These are phyloP conservation scores for Leptosomus discolor DNA, from an alignment of 2,113 vertebrate species.

Conservation along the genomic window DNA sequence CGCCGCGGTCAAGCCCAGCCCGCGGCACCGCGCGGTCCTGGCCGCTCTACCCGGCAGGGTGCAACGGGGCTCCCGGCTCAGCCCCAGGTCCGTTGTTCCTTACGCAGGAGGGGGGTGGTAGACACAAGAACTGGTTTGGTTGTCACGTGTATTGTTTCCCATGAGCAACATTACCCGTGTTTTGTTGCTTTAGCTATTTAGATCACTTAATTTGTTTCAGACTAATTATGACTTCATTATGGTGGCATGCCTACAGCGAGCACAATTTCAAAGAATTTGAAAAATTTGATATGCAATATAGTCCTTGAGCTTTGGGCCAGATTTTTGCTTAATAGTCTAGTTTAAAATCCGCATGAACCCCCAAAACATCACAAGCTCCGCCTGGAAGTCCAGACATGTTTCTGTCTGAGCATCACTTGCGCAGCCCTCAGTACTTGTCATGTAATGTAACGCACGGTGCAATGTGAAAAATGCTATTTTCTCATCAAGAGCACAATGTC, in stretches of 20 bases:
- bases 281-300: not conserved
- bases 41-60: not conserved
- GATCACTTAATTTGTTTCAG: not conserved
- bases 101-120: not conserved
- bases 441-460: not conserved
- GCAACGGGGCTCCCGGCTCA: not conserved
- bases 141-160: not conserved
- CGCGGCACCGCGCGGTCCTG: accelerated
- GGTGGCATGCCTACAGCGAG: not conserved
- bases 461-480: not conserved
- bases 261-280: not conserved
- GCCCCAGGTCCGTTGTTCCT: not conserved
- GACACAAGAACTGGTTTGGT: not conserved
- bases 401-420: not conserved
- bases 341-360: not conserved
- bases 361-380: not conserved
- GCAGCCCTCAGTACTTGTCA: not conserved
- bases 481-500: not conserved
- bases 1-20: no score
- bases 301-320: not conserved
- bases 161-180: not conserved
- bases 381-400: not conserved
- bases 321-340: not conserved
- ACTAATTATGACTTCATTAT: not conserved
- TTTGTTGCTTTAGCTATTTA: not conserved